Percentiles rank a stretch among this genome's conserved stretches.
Evolutionary conservation across 35 echinoderm and acorn worm genomes (phyloP).

Genomic region (Acanthaster planci): DNA sequence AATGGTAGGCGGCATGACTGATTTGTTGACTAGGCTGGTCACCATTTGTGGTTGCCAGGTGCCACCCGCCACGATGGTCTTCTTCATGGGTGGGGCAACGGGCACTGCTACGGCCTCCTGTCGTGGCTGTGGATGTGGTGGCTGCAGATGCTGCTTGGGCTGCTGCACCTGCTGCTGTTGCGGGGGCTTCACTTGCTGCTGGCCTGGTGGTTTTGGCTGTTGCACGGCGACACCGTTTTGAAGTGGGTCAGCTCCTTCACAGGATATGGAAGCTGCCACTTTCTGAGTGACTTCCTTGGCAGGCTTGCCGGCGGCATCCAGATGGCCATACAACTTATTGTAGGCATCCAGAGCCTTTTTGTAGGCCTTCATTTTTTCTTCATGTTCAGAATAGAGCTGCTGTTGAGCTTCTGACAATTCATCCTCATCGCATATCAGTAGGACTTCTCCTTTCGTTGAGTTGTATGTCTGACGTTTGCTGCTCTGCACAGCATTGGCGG

Average conservation of each 20-base stretch:
- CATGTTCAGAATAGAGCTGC: constrained; percentile 1
- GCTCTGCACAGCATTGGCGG: no score
- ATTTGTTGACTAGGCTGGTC: no score
- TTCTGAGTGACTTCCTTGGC: neutral
- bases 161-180: neutral
- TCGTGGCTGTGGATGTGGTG: neutral
- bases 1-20: no score
- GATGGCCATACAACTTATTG: constrained; percentile 16
- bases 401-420: neutral
- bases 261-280: neutral
- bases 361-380: constrained; percentile 7
- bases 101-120: neutral
- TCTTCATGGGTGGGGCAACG: neutral
- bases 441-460: neutral
- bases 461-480: neutral
- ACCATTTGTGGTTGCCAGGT: neutral
- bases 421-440: constrained; percentile 31
- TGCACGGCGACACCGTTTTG: neutral
- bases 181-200: no score
- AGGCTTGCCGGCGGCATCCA: neutral
- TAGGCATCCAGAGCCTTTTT: neutral
- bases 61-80: neutral
- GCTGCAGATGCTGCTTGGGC: neutral
- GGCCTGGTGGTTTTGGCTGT: neutral
- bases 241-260: neutral